Evolutionary conservation across 2,113 vertebrate genomes (phyloP), one percentile per base, ranked within the genome.

Genomic region (Lota lota): DNA sequence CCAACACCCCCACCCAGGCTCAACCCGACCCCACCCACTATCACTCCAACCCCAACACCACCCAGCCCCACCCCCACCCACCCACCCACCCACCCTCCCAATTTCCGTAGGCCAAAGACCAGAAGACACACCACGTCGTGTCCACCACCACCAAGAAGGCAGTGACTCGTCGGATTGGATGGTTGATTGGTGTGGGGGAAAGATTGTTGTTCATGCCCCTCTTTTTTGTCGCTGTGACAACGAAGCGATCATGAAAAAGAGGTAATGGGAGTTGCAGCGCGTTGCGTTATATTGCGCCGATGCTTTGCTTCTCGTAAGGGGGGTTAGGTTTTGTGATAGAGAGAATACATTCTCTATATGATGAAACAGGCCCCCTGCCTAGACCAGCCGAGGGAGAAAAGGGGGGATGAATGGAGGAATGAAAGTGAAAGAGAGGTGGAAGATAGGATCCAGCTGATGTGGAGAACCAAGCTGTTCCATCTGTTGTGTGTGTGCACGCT

Each of bases 391-490:
- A 36, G 74, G 68, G 79, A 73, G 19, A 74, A 77, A 65, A 62
- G 20, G 63, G 62, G 20, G 22, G 51, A 51, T 22, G 58, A 77
- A 74, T 70, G 40, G 70, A 69, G 24, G 64, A 64, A 61, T 19
- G 64, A 74, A 65, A 75, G 85, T 86, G 61, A 80, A 83, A 88
- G 79, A 83, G 87, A 47, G 89, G 85, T 92, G 89, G 90, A 88
- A 59, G 80, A 88, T 87, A 92, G 94, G 94, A 93, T 95, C 94
- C 87, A 36, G 71, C 78, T 89, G 88, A 88, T 90, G 91, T 90
- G 91, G 81, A 90, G 88, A 90, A 85, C 57, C 57, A 18, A 12
- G 57, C n/a, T 59, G 5, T 53, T 51, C 56, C 2, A 22, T 57
- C 61, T 62, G 63, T 40, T 56, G 33, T 33, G 22, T 18, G n/a